Conservation (phyloP, 2,797 vertebrate species). For the Artibeus lituratus region DNA sequence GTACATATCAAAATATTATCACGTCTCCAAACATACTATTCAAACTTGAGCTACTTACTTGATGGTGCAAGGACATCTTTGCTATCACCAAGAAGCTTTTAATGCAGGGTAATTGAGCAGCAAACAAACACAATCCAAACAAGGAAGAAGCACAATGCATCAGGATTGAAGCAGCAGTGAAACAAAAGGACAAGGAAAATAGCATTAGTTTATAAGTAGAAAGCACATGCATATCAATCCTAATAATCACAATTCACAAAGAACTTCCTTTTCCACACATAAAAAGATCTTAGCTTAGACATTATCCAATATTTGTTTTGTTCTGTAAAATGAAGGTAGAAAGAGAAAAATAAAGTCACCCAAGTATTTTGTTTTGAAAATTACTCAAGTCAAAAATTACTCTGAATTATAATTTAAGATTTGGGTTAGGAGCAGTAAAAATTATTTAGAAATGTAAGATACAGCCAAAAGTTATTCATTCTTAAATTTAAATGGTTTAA, state of each 20-base stretch:
- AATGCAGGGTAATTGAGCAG: slow-evolving; percentile 82
- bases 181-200: slow-evolving; percentile 83
- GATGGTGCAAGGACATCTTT: slow-evolving; percentile 90
- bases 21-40: slow-evolving; percentile 31
- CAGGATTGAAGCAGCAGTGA: slow-evolving; percentile 75
- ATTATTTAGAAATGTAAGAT: slow-evolving; percentile 17
- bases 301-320: slow-evolving; percentile 34
- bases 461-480: slow-evolving; percentile 28
- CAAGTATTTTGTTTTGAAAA: slow-evolving; percentile 37
- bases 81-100: slow-evolving; percentile 92
- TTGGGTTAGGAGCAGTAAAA: slow-evolving; percentile 19
- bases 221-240: slow-evolving; percentile 75
- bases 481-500: slow-evolving; percentile 33
- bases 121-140: slow-evolving; percentile 83
- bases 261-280: background rate
- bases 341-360: slow-evolving; percentile 26
- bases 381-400: slow-evolving; percentile 23
- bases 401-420: slow-evolving; percentile 18
- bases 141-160: slow-evolving; percentile 82
- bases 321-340: background rate
- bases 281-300: background rate
- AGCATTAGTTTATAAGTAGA: slow-evolving; percentile 82
- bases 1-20: slow-evolving; percentile 45
- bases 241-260: slow-evolving; percentile 39
- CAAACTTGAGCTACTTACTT: slow-evolving; percentile 90